phyloP scores from a whole-genome alignment of 2,888 invertebrate species.

The Gymnoscelis rufifasciata region DNA sequence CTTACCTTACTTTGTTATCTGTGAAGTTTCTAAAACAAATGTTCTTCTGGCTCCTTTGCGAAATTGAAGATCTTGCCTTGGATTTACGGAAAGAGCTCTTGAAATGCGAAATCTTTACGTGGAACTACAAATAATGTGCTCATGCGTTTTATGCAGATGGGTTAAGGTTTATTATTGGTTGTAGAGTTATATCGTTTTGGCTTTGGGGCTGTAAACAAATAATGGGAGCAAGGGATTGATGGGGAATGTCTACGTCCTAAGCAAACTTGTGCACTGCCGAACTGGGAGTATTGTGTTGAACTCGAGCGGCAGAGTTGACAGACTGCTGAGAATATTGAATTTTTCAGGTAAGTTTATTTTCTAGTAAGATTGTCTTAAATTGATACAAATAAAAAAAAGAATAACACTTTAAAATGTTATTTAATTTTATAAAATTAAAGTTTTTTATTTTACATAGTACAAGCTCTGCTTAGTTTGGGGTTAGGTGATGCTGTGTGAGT shows the following conservation, averaged over 20 bases:
- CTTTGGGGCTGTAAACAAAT: slow-evolving; percentile 54
- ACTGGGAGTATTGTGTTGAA: slow-evolving; percentile 52
- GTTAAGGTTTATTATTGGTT: slow-evolving; percentile 39
- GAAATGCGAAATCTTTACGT: slow-evolving; percentile 42
- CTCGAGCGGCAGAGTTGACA: slow-evolving; percentile 44
- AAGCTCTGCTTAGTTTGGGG: too few relatives aligned
- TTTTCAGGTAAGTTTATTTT: slow-evolving; percentile 42
- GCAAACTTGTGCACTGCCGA: slow-evolving; percentile 60
- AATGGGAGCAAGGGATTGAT: slow-evolving; percentile 66
- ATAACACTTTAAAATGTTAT: too few relatives aligned
- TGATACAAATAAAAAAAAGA: slow-evolving; percentile 23
- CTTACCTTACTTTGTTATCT: slow-evolving; percentile 26
- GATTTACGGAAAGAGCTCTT: slow-evolving; percentile 45
- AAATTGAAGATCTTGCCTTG: slow-evolving; percentile 45
- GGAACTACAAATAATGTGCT: slow-evolving; percentile 25
- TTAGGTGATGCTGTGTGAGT: too few relatives aligned
- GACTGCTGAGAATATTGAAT: slow-evolving; percentile 47
- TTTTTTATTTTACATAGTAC: too few relatives aligned
- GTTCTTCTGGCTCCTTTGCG: slow-evolving; percentile 40
- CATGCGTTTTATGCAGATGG: slow-evolving; percentile 32
- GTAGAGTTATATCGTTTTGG: slow-evolving; percentile 44
- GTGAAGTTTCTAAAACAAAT: slow-evolving; percentile 40
- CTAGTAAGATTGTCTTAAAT: slow-evolving; percentile 33
- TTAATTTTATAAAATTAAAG: too few relatives aligned
- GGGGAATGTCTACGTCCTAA: slow-evolving; percentile 64